These are phyloP conservation scores for Phenganax marumi DNA, from an alignment of 92 coral and sea anemone species.

Conservation along the genomic window DNA sequence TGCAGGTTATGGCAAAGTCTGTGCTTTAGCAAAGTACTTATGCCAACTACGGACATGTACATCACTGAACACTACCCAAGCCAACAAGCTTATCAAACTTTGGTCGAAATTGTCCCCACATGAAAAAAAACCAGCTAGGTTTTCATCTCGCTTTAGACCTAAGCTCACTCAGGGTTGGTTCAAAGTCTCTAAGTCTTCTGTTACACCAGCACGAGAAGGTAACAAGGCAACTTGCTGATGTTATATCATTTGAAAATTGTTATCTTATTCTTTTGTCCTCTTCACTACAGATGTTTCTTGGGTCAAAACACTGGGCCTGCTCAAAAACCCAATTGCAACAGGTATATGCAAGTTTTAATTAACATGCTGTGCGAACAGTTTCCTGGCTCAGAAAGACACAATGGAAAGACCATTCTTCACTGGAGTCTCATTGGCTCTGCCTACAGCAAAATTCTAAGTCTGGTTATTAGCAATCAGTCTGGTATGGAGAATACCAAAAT, in stretches of 20 bases:
- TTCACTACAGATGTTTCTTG: constrained; percentile 11
- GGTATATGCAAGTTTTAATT: constrained; percentile 17
- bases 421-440: constrained; percentile 24
- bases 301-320: constrained; percentile 49
- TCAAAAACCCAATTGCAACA: constrained; percentile 18
- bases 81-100: background rate
- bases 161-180: constrained; percentile 48
- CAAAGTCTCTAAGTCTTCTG: constrained; percentile 37
- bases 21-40: background rate
- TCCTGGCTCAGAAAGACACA: background rate
- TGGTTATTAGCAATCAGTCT: constrained; percentile 38
- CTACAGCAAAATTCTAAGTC: constrained; percentile 33
- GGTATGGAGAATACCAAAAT: constrained; percentile 52
- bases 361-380: constrained; percentile 13
- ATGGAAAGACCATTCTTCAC: constrained; percentile 8
- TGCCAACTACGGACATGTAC: background rate
- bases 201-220: constrained; percentile 23
- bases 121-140: constrained; percentile 34
- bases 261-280: background rate
- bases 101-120: constrained; percentile 16
- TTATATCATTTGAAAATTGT: background rate
- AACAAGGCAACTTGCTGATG: background rate
- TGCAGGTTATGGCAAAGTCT: background rate
- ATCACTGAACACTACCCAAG: background rate
- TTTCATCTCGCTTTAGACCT: constrained; percentile 40